Evolutionary conservation across 2,888 invertebrate genomes (phyloP), one percentile per base, ranked within the genome.

Genomic region (Ptychoptera contaminata): DNA sequence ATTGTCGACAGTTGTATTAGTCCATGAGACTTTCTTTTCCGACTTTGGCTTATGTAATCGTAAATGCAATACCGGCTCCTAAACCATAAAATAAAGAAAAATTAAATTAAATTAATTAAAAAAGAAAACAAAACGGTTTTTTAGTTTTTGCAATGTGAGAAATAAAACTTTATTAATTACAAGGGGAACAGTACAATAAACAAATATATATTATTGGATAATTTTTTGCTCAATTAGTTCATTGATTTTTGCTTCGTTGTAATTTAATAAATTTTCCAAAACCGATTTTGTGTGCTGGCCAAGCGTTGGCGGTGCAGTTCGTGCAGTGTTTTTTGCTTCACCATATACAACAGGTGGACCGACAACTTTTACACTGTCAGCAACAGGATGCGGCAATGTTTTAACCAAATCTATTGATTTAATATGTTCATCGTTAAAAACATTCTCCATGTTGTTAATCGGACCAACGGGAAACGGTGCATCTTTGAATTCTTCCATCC

Each of bases 1-100:
- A 67, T 96, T 94, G 65, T 96, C 94, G 11, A 96, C 83, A 1
- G 93, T 92, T 54, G 82, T 90, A 47, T 79, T 78, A 9, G 82
- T 79, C 90, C 92, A 96, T 49, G 80, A 79, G 1, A 94, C 93
- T 63, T 86, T 88, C 63, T 83, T 82, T 45, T 74, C 69, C 34
- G 69, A 70, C 57, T 75, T 76, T 2, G 82, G 80, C 56, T 82
- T 82, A 48, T 74, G 72, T 41, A 85, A 65, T 47, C 76, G 74
- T 43, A 86, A 62, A 46, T 72, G 67, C 31, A 82, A 63, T n/a
- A 74, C 72, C 36, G 76, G 73, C 35, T 70, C 35, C 42, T 42
- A 23, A 4, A 36, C 4, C 8, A 8, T 12, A 36, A 3, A 11
- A 36, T 7, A 32, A 32, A n/a, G 9, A 30, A 30, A 30, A 30